phyloP scores from a whole-genome alignment of 2,113 vertebrate species.

The Microtus montanus region DNA sequence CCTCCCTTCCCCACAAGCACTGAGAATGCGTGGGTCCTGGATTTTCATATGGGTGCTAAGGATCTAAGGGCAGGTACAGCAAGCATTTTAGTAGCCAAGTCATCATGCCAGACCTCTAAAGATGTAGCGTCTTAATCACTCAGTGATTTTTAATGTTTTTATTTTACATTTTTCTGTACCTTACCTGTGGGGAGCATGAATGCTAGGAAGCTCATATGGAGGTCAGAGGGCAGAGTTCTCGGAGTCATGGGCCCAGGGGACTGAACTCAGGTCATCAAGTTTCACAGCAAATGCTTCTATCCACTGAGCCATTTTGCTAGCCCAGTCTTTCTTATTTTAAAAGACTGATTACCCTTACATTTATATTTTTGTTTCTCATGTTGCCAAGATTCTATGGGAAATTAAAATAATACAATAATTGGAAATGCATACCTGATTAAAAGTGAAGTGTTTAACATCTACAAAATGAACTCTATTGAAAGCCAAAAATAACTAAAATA shows the following conservation, averaged over 20 bases:
- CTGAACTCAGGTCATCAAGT: background rate
- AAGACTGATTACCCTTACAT: background rate
- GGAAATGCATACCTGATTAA: slow-evolving; percentile 25
- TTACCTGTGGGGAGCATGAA: background rate
- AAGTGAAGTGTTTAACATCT: background rate
- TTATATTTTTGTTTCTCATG: slow-evolving; percentile 2
- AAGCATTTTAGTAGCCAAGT: background rate
- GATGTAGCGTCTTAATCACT: background rate
- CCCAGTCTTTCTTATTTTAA: background rate
- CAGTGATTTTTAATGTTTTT: background rate
- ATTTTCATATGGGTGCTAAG: background rate
- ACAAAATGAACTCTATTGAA: background rate
- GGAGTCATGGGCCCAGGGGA: background rate
- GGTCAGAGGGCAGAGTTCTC: background rate
- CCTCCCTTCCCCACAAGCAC: no score
- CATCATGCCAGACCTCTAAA: background rate
- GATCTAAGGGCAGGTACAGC: background rate
- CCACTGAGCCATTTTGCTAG: background rate
- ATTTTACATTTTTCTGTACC: background rate
- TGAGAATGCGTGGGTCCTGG: background rate
- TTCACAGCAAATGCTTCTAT: background rate
- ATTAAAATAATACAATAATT: slow-evolving; percentile 35
- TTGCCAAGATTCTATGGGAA: background rate
- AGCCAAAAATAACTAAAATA: slow-evolving; percentile 7
- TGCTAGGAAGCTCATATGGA: background rate